phyloP scores from a whole-genome alignment of 2,797 vertebrate genomes.

The Jordanella pulchra region DNA sequence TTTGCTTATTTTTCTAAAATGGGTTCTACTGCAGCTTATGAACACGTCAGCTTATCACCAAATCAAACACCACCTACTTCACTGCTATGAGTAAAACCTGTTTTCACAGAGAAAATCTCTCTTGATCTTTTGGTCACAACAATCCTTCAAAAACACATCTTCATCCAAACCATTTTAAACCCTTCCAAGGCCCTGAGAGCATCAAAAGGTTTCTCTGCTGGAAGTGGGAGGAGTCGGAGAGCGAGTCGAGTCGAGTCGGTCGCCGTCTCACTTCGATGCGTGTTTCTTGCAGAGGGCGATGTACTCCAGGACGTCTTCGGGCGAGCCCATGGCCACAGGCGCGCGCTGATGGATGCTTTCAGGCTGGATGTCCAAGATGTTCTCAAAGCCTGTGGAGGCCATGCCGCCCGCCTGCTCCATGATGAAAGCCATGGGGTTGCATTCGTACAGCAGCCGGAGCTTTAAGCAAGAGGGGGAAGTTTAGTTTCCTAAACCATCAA shows the following conservation, averaged over 20 bases:
- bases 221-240: background rate
- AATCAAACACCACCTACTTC: background rate
- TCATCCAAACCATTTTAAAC: background rate
- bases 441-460: slow-evolving; percentile 94
- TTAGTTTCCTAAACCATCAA: slow-evolving; percentile 12
- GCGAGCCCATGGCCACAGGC: slow-evolving; percentile 89
- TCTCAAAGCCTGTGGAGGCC: slow-evolving; percentile 88
- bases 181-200: background rate
- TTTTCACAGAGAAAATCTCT: background rate
- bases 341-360: slow-evolving; percentile 87
- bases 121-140: background rate
- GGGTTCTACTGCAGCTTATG: slow-evolving; percentile 10
- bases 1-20: slow-evolving; percentile 11
- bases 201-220: background rate
- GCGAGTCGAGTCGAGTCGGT: fast-evolving
- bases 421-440: slow-evolving; percentile 95
- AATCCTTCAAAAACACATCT: background rate
- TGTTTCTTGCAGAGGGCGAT: slow-evolving; percentile 86
- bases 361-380: slow-evolving; percentile 90
- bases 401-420: slow-evolving; percentile 93
- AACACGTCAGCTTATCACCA: background rate
- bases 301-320: slow-evolving; percentile 91
- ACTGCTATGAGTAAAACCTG: background rate
- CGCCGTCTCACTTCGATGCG: slow-evolving; percentile 58
- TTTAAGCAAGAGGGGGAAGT: slow-evolving; percentile 50